phyloP scores from a whole-genome alignment of 2,113 vertebrate species.

The Ptilonorhynchus violaceus region DNA sequence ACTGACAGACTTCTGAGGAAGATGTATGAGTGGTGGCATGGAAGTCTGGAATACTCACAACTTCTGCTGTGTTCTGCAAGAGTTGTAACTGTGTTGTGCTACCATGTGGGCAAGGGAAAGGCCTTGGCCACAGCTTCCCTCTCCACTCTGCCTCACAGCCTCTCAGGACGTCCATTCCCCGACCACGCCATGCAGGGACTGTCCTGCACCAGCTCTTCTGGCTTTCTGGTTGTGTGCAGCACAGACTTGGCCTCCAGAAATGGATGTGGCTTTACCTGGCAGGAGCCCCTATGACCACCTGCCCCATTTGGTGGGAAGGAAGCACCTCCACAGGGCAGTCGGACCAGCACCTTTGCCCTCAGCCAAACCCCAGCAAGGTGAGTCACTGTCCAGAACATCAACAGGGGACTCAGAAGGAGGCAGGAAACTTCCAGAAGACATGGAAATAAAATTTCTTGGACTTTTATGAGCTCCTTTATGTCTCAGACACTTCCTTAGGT shows the following conservation, averaged over 20 bases:
- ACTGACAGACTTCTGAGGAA: neutral
- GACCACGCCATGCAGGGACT: rapidly evolving
- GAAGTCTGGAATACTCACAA: neutral
- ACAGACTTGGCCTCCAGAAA: neutral
- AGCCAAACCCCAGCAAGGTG: neutral
- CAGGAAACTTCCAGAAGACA: neutral
- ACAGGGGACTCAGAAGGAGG: neutral
- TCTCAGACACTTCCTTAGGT: neutral
- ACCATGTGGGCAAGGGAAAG: rapidly evolving
- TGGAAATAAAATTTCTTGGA: neutral
- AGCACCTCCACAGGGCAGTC: neutral
- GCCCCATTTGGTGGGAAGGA: neutral
- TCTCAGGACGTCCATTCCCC: neutral
- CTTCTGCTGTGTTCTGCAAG: neutral
- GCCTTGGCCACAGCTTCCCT: neutral
- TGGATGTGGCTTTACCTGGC: neutral
- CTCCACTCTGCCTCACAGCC: neutral
- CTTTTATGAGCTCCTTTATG: neutral
- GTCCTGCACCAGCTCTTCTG: neutral
- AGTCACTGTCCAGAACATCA: neutral
- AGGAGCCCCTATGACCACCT: neutral
- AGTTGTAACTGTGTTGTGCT: neutral
- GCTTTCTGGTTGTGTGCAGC: rapidly evolving
- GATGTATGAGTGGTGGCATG: rapidly evolving
- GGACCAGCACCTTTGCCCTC: neutral